These are phyloP conservation scores for Sycophaga agraensis DNA, from an alignment of 1,140 invertebrate genomes.

Conservation along the genomic window DNA sequence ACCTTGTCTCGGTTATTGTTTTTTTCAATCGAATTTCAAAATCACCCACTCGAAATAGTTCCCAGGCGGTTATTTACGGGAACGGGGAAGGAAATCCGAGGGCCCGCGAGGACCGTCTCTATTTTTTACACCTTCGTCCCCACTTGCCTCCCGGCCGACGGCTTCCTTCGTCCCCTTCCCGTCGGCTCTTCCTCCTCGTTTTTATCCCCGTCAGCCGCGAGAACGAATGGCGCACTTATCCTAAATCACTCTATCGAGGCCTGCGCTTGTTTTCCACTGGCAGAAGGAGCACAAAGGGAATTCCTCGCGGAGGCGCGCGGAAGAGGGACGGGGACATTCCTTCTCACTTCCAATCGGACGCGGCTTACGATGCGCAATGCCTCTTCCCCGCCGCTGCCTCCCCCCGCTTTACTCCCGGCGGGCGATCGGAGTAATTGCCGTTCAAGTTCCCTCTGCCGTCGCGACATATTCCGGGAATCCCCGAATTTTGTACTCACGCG, in stretches of 20 bases:
- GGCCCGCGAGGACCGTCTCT: too few relatives aligned
- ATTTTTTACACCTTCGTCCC: neutral
- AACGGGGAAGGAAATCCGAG: too few relatives aligned
- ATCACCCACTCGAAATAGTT: too few relatives aligned
- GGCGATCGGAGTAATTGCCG: conserved; percentile 14
- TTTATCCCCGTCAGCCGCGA: conserved; percentile 34
- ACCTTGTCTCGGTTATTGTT: too few relatives aligned
- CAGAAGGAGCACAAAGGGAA: conserved; percentile 24
- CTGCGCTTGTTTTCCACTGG: conserved; percentile 32
- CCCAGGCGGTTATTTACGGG: too few relatives aligned
- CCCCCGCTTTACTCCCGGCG: neutral
- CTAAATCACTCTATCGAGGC: conserved; percentile 42
- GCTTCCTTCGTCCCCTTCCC: neutral
- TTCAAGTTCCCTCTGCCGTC: too few relatives aligned
- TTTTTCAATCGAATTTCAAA: too few relatives aligned
- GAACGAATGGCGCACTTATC: conserved; percentile 42
- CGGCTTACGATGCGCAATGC: conserved; percentile 29
- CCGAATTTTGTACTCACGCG: too few relatives aligned
- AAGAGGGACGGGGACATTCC: conserved; percentile 18
- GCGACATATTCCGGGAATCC: too few relatives aligned
- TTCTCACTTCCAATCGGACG: conserved; percentile 27
- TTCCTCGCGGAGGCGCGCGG: neutral
- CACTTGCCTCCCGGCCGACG: neutral
- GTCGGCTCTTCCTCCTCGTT: conserved; percentile 1
- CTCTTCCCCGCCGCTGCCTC: neutral